Evolutionary conservation across 2,797 vertebrate species (phyloP).

Genomic region (Hydrolagus colliei): DNA sequence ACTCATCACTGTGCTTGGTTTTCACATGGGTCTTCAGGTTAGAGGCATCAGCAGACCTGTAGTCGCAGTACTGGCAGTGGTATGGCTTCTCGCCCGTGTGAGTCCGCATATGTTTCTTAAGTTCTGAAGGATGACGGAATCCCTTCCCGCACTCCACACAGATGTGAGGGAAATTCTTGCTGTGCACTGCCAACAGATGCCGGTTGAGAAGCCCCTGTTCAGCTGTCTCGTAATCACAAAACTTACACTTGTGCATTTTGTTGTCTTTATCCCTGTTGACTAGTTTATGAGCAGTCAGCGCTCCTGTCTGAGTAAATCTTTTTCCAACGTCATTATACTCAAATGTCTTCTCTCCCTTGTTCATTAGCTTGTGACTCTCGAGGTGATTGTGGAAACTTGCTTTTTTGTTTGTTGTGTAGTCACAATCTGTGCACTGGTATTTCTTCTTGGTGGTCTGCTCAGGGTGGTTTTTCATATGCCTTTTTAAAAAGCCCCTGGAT

Average conservation of each 20-base stretch:
- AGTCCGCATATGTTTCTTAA: slow-evolving; percentile 83
- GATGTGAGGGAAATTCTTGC: slow-evolving; percentile 78
- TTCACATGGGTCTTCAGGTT: slow-evolving; percentile 83
- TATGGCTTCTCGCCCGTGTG: slow-evolving; percentile 98
- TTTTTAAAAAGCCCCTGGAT: slow-evolving; percentile 78
- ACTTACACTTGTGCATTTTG: slow-evolving; percentile 79
- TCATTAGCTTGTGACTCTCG: slow-evolving; percentile 95
- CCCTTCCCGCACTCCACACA: slow-evolving; percentile 82
- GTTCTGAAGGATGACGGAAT: slow-evolving; percentile 79
- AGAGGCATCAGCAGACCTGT: slow-evolving; percentile 78
- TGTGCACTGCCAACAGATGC: slow-evolving; percentile 75
- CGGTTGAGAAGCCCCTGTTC: slow-evolving; percentile 79
- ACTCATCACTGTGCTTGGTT: slow-evolving; percentile 71
- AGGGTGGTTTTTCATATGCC: slow-evolving; percentile 84
- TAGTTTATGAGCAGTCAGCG: slow-evolving; percentile 87
- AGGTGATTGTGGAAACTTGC: slow-evolving; percentile 85
- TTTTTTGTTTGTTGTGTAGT: slow-evolving; percentile 86
- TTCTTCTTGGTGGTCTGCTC: slow-evolving; percentile 83
- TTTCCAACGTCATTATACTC: slow-evolving; percentile 91
- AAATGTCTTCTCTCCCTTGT: slow-evolving; percentile 81
- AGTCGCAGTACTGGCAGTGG: slow-evolving; percentile 80
- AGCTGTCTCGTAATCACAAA: slow-evolving; percentile 78
- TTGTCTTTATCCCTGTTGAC: slow-evolving; percentile 92
- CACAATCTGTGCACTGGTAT: slow-evolving; percentile 81
- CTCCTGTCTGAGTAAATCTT: slow-evolving; percentile 90